Conservation (phyloP, 2,113 vertebrate genomes). For the Brienomyrus longianalis region DNA sequence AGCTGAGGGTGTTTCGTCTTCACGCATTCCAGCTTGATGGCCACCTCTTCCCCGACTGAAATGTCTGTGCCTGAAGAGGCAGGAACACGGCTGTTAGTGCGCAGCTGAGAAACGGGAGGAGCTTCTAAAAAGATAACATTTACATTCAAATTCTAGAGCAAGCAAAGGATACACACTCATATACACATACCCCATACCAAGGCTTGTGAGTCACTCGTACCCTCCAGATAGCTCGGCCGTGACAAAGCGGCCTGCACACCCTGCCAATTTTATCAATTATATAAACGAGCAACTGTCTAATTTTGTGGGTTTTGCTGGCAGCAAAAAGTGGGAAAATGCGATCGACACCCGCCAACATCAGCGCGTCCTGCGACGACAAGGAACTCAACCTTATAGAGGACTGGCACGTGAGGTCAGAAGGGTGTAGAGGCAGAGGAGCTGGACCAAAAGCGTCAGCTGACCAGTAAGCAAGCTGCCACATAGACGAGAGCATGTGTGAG, state of each 20-base stretch:
- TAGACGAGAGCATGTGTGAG: background rate
- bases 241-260: background rate
- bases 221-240: background rate
- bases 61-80: conserved; percentile 74
- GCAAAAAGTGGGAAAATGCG: background rate
- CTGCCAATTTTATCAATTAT: background rate
- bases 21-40: conserved; percentile 87
- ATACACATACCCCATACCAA: background rate
- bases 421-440: background rate
- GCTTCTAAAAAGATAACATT: background rate
- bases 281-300: conserved; percentile 3
- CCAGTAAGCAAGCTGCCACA: background rate
- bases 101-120: background rate
- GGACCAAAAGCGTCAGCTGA: background rate
- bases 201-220: background rate
- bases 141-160: background rate
- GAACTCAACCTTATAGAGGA: background rate
- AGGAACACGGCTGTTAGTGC: background rate
- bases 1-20: conserved; percentile 89
- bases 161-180: no score
- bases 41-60: conserved; percentile 80
- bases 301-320: background rate
- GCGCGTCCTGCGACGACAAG: background rate
- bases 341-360: background rate
- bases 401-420: no score